Conservation (phyloP, 2,888 invertebrate genomes). For the Lasioglossum leucozonium region DNA sequence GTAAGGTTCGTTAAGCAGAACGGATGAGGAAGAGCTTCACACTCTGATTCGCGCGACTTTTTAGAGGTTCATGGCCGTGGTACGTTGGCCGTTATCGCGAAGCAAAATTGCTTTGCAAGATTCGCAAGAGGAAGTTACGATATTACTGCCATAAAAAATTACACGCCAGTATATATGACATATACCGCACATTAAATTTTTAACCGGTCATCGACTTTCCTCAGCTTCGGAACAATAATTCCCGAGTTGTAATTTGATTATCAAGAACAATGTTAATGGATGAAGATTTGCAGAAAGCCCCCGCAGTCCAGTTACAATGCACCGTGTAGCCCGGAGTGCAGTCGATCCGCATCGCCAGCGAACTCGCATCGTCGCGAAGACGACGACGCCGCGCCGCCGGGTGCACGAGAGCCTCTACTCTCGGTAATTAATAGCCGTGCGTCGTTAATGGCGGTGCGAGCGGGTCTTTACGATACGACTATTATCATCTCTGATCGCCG, state of each 20-base stretch:
- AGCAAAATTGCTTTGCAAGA: background rate
- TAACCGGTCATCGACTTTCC: background rate
- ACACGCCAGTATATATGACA: background rate
- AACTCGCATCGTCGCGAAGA: background rate
- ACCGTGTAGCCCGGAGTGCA: background rate
- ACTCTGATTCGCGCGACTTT: conserved; percentile 8
- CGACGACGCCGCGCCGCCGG: background rate
- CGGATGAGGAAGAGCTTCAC: conserved; percentile 5
- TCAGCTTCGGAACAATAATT: background rate
- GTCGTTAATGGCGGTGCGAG: background rate
- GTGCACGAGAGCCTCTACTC: background rate
- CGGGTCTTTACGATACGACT: background rate
- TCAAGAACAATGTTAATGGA: no score
- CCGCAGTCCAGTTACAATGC: background rate
- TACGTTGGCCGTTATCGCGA: background rate
- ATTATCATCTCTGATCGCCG: background rate
- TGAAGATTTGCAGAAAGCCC: background rate
- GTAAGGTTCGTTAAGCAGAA: background rate
- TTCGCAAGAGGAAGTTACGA: background rate
- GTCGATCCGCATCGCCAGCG: background rate
- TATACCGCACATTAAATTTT: background rate
- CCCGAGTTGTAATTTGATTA: no score
- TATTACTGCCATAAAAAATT: background rate
- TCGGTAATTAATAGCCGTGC: background rate
- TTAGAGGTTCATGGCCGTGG: background rate